These are phyloP conservation scores for Urocolius indicus DNA, from an alignment of 2,113 vertebrate species.

Conservation along the genomic window DNA sequence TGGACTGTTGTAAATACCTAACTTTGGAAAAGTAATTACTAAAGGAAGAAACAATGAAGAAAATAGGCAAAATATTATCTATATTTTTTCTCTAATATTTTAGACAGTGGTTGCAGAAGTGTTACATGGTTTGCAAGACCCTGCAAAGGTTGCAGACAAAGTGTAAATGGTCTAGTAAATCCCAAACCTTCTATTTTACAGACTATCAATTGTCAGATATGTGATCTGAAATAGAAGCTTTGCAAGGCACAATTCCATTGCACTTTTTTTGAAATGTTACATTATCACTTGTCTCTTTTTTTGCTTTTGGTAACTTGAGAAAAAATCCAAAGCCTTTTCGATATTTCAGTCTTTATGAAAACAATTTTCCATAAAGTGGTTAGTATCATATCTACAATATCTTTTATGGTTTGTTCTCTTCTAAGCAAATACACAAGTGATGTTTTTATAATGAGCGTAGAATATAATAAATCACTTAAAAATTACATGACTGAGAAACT, in stretches of 20 bases:
- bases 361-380: neutral
- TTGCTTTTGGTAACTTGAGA: neutral
- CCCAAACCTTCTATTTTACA: neutral
- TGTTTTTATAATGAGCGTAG: constrained; percentile 13
- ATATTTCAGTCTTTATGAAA: neutral
- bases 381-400: neutral
- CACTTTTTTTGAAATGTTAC: neutral
- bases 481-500: constrained; percentile 3
- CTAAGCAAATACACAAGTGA: neutral
- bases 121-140: neutral
- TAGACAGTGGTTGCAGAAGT: neutral
- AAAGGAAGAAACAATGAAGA: neutral
- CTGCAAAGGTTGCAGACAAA: neutral
- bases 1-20: neutral
- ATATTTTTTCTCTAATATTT: neutral
- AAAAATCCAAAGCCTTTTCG: neutral
- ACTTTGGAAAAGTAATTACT: neutral
- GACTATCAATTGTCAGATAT: neutral
- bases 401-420: neutral
- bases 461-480: constrained; percentile 48
- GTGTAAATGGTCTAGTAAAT: constrained; percentile 12
- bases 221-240: neutral
- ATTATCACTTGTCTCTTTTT: neutral
- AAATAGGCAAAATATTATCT: neutral
- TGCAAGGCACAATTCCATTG: neutral